Evolutionary conservation across 2,113 vertebrate genomes (phyloP), one percentile per base, ranked within the genome.

Genomic region (Mirounga angustirostris): DNA sequence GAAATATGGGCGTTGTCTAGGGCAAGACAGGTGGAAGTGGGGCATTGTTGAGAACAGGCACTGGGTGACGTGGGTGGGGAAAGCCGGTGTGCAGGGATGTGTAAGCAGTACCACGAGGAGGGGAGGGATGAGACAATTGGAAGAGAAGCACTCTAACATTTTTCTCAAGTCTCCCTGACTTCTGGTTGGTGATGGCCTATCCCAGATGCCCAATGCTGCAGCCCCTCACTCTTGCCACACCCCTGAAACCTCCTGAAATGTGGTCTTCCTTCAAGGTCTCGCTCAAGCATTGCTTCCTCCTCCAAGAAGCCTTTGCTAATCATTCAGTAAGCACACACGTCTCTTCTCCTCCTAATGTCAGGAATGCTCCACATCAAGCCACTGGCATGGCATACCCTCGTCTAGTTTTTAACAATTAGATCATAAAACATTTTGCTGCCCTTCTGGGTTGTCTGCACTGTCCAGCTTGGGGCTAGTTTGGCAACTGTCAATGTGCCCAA

Each of bases 221-320:
- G 36, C 13, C 69, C 46, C 36, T 26, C 26, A 18, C 12, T 11
- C 18, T 8, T 33, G 16, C 13, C 7, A 13, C 52, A 19, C 65
- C 22, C 13, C 4, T 28, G 79, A 56, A 15, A 21, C 12, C 74
- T 18, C 13, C 4, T 28, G 79, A 56, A 15, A 21, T 8, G 13
- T 93, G 43, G 5, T 90, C 0, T 67, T 33, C 46, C 58, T 86
- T 58, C 80, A 59, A 58, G 80, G 26, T 63, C 65, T 87, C 11
- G n/a, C 24, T 54, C 46, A 28, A 73, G 4, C 4, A 4, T 22
- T 3, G 18, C 30, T 36, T 54, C 86, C 81, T 96, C 54, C 81
- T 96, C 54, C 59, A 54, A 85, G 89, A 63, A 54, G 54, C 56
- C 61, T 84, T 79, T 59, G 5, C 73, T 54, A 46, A 81, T 54